phyloP scores from a whole-genome alignment of 2,113 vertebrate species.

The Tretioscincus oriximinensis region DNA sequence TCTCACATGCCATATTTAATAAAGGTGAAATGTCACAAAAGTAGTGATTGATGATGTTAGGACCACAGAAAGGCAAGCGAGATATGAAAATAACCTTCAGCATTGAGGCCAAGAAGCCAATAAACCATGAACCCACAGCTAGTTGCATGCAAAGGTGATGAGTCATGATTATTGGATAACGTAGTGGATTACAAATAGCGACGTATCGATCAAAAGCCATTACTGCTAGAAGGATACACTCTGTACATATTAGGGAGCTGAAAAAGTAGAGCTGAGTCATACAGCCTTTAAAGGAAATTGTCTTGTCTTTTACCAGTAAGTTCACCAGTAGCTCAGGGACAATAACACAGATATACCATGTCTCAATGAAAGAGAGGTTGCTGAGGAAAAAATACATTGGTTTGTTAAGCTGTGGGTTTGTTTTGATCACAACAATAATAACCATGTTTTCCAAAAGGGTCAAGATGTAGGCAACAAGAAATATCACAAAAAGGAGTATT shows the following conservation, averaged over 20 bases:
- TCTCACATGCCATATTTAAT: conserved; percentile 51
- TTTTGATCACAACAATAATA: conserved; percentile 44
- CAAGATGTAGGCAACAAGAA: conserved; percentile 45
- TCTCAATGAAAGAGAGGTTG: conserved; percentile 53
- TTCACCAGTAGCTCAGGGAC: conserved; percentile 43
- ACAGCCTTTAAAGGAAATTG: conserved; percentile 41
- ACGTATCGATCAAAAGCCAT: conserved; percentile 53
- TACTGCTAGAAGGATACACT: conserved; percentile 46
- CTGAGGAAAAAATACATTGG: conserved; percentile 61
- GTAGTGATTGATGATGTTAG: conserved; percentile 54
- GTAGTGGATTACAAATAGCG: conserved; percentile 46
- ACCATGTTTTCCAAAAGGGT: conserved; percentile 47
- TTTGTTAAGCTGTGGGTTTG: conserved; percentile 34
- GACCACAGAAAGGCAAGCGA: conserved; percentile 53
- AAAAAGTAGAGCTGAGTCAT: conserved; percentile 61
- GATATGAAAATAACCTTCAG: conserved; percentile 33
- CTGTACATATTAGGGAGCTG: conserved; percentile 42
- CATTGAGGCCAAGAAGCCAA: conserved; percentile 34
- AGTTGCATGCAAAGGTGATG: conserved; percentile 39
- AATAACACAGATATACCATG: conserved; percentile 43
- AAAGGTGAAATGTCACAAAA: conserved; percentile 62
- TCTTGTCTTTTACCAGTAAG: neutral
- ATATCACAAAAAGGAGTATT: conserved; percentile 41
- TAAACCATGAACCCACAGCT: conserved; percentile 37
- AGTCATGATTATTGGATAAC: conserved; percentile 42